Base-by-base conservation (phyloP, 2,888 invertebrate species). In the Netelia inedita region DNA sequence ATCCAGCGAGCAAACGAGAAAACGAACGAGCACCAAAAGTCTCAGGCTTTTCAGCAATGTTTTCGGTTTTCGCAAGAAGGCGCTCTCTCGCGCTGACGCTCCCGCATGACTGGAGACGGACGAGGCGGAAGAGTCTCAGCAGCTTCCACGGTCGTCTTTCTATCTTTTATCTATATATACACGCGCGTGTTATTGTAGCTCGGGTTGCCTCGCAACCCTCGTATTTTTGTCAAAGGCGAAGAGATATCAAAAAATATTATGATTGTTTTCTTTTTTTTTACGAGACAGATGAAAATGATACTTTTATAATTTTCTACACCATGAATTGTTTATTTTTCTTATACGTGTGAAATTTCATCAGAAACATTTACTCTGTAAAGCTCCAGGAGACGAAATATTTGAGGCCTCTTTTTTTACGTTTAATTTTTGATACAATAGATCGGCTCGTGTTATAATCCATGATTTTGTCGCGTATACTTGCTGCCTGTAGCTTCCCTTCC, bases 91-190 rank as follows among this genome's bases (percentile, higher is more conserved):
- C 41, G 78, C 73, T 74, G 57, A 72, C 71, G 55, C 71, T 59
- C 63, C 81, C 81, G 85, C 85, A 82, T 82, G 85, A 85, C 85
- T 85, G 78, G 69, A 82, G 78, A 85, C 85, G 79, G 69, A 85
- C 85, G 85, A 85, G 85, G 81, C 74, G 85, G 85, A 84, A 84
- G 84, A 84, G 43, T 74, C 71, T 61, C 55, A 23, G 72, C 65
- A 75, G 81, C 68, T 84, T 72, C 43, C 55, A 43, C 50, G 50
- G 63, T 55, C 28, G 28, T 72, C 71, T 35, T 11, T 75, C 61
- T 57, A 50, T 28, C 43, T 55, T 35, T 16, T 55, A 16, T 35
- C 16, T 57, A 63, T 19, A 61, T 61, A 50, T 8, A 75, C 16
- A 50, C 1, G 55, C 23, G 46, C 14, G 2, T 14, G 46, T 46